phyloP scores from a whole-genome alignment of 2,797 vertebrate genomes.

The Acrocephalus scirpaceus region DNA sequence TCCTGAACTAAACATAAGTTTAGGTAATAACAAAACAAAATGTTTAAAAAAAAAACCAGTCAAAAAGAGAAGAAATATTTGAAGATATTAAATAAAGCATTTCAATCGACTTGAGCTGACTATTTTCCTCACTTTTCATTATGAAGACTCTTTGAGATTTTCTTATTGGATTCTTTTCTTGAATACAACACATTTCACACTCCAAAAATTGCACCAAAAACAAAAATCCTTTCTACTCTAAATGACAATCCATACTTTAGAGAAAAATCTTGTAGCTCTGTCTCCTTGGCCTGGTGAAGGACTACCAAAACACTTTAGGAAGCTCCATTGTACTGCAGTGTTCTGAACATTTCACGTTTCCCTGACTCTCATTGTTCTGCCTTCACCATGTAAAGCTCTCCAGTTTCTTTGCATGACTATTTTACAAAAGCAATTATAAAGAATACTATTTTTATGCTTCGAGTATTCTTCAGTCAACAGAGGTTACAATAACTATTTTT shows the following conservation, averaged over 20 bases:
- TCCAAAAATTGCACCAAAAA: not conserved
- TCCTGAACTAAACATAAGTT: not conserved
- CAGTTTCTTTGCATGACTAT: not conserved
- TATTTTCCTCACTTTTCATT: not conserved
- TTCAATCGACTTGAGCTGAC: not conserved
- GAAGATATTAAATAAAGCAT: not conserved
- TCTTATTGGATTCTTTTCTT: not conserved
- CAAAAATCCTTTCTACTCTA: not conserved
- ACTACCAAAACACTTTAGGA: not conserved
- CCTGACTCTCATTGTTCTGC: not conserved
- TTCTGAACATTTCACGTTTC: not conserved
- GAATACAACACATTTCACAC: not conserved
- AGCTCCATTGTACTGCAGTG: not conserved
- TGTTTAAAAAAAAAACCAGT: accelerated
- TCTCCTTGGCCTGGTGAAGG: slow-evolving; percentile 11
- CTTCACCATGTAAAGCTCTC: not conserved
- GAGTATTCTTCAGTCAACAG: not conserved
- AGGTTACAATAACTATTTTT: slow-evolving; percentile 28
- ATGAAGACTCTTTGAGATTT: not conserved
- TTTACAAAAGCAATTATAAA: slow-evolving; percentile 41
- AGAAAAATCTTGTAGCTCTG: not conserved
- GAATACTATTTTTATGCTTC: not conserved
- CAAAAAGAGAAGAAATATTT: not conserved
- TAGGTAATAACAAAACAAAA: not conserved
- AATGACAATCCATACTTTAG: not conserved